Base-by-base conservation (phyloP, 2,888 invertebrate genomes). In the Agrenia bidenticulata region DNA sequence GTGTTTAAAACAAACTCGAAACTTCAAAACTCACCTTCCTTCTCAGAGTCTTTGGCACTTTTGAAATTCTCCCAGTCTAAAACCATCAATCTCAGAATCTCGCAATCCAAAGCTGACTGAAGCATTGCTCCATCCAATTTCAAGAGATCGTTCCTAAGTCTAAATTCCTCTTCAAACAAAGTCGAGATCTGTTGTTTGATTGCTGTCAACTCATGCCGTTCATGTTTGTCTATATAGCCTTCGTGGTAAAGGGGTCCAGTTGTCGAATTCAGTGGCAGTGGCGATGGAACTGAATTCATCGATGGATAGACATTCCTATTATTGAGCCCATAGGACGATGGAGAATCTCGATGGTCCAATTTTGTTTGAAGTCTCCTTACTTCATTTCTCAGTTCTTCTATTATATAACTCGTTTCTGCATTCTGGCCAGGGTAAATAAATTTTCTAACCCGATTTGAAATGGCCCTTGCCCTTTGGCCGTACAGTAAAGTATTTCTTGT, bases 91-190 rank as follows among this genome's bases (percentile, higher is more conserved):
- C 93, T 91, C 77, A 94, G 92, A 50, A 92, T 84, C 79, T 93
- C 94, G 0, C 92, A 89, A 77, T 95, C 94, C 77, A 94, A 84
- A 39, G 91, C 92, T 53, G 94, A 82, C 1, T 93, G 92, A 72
- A 94, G 81, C 59, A 94, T 82, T 77, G 92, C 90, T 74, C 92
- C 93, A 80, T 96, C 95, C 13, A 95, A 85, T 79, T 95, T 94
- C 86, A 96, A 89, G 26, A 97, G 82, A 60, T 74, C 70, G 63
- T 77, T 83, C 75, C 94, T 84, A 39, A 94, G 81, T 70, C 92
- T 88, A 93, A 95, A 94, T 80, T 95, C 94, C 74, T 92, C 93
- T 78, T 92, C 91, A 79, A 95, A 95, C 0, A 91, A 90, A 0
- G 88, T 86, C 2, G 94, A 89, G 51, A 95, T 90, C 76, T 93